phyloP scores from a whole-genome alignment of 2,797 vertebrate genomes.

The Halcyon smyrnensis region DNA sequence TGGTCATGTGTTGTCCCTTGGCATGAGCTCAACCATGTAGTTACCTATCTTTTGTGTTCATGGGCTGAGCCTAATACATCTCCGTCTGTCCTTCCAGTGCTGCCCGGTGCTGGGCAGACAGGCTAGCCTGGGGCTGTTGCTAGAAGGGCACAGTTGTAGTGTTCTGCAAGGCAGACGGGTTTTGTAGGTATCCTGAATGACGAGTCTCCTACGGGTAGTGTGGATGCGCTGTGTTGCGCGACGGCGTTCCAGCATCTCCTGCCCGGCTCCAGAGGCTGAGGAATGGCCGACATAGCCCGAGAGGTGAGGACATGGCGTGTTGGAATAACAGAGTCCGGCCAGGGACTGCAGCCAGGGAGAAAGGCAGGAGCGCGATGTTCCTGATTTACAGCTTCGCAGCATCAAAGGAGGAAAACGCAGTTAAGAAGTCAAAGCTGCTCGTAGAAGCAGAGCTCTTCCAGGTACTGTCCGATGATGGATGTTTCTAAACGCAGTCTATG shows the following conservation, averaged over 20 bases:
- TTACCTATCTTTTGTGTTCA: fast-evolving
- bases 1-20: background rate
- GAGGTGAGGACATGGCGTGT: background rate
- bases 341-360: conserved; percentile 7
- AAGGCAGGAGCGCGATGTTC: background rate
- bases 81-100: background rate
- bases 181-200: conserved; percentile 34
- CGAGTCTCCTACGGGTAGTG: background rate
- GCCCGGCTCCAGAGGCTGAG: fast-evolving
- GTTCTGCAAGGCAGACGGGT: conserved; percentile 59
- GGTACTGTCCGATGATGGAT: conserved; percentile 20
- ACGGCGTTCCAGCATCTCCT: background rate
- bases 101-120: conserved; percentile 3
- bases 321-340: background rate
- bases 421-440: conserved; percentile 20
- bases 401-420: background rate
- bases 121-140: conserved; percentile 50
- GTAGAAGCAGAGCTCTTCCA: conserved; percentile 1
- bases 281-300: background rate
- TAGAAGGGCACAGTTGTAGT: conserved; percentile 1
- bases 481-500: background rate
- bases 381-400: conserved; percentile 29
- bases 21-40: background rate
- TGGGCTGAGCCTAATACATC: background rate
- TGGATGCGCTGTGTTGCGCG: background rate